These are phyloP conservation scores for Stenolophus ochropezus DNA, from an alignment of 2,888 invertebrate species.

Conservation along the genomic window DNA sequence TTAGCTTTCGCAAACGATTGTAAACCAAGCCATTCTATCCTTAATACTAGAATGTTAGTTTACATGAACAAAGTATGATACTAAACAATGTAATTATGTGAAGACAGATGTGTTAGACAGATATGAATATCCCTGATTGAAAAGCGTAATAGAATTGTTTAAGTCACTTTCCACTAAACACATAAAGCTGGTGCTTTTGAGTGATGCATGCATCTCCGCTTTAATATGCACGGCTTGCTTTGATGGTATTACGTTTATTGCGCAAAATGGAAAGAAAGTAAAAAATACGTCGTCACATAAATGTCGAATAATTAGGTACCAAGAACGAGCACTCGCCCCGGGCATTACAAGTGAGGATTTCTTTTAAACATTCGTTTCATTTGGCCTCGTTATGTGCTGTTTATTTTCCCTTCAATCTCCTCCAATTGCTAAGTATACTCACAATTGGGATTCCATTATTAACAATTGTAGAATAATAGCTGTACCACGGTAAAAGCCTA, in stretches of 20 bases:
- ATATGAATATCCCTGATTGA: background rate
- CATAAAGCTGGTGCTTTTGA: background rate
- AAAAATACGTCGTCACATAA: slow-evolving; percentile 51
- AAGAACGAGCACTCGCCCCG: background rate
- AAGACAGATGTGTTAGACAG: background rate
- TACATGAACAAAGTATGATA: no score
- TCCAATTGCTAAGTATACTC: background rate
- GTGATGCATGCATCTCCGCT: background rate
- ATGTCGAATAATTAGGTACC: slow-evolving; percentile 41
- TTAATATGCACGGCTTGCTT: slow-evolving; percentile 15
- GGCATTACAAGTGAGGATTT: slow-evolving; percentile 11
- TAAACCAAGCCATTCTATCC: no score
- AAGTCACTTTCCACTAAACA: background rate
- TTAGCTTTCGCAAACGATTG: no score
- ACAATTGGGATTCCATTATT: no score
- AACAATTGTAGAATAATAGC: no score
- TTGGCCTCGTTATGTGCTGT: slow-evolving; percentile 16
- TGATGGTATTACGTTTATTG: slow-evolving; percentile 57
- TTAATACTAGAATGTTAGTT: no score
- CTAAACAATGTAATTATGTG: background rate
- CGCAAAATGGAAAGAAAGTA: slow-evolving; percentile 34
- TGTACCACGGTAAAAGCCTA: no score
- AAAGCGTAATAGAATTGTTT: background rate
- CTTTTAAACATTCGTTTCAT: background rate
- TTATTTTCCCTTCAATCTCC: background rate